Conservation (phyloP, 1,140 invertebrate species). For the Diabrotica virgifera region DNA sequence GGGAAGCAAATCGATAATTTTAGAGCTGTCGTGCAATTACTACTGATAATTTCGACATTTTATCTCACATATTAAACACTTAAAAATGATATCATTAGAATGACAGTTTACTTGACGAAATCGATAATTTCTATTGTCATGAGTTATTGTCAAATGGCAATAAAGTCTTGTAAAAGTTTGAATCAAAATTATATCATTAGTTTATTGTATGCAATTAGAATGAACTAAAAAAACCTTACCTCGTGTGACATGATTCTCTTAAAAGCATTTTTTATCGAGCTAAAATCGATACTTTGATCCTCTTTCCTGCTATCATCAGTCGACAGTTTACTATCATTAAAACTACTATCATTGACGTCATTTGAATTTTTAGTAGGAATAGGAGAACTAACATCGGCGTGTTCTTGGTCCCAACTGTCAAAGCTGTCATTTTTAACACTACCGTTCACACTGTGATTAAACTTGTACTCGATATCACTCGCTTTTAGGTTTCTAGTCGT, state of each 20-base stretch:
- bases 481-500: constrained; percentile 38
- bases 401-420: constrained; percentile 8
- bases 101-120: too few species aligned
- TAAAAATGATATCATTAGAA: too few species aligned
- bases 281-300: constrained; percentile 35
- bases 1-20: too few species aligned
- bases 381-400: neutral
- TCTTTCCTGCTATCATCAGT: constrained; percentile 28
- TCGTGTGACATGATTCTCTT: constrained; percentile 34
- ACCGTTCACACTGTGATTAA: constrained; percentile 27
- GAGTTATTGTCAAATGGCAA: too few species aligned
- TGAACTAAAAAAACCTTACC: constrained; percentile 30
- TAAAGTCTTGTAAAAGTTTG: too few species aligned
- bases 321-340: constrained; percentile 14
- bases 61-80: too few species aligned
- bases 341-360: constrained; percentile 19
- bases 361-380: constrained; percentile 17
- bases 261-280: constrained; percentile 35
- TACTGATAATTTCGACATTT: too few species aligned
- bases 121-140: too few species aligned
- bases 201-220: too few species aligned
- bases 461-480: constrained; percentile 43
- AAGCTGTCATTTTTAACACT: constrained; percentile 24
- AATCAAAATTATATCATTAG: too few species aligned
- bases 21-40: too few species aligned